Evolutionary conservation across 2,888 invertebrate species (phyloP), one percentile per base, ranked within the genome.

Genomic region (Cerastis rubricosa): DNA sequence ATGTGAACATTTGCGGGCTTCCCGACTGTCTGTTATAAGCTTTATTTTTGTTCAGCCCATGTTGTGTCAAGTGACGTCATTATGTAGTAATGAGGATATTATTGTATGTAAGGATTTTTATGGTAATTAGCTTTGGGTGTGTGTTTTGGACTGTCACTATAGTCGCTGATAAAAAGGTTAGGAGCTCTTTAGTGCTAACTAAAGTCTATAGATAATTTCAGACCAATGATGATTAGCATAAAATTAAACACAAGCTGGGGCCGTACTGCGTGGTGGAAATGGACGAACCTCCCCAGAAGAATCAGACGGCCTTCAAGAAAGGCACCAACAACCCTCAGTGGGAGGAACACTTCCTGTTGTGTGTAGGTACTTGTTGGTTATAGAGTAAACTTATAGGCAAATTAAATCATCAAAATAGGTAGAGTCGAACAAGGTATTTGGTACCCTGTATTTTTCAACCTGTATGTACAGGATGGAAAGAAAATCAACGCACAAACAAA

Each of bases 331-430:
- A 97, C 87, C 99, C 99, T 0, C 97, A 98, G 91, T 99, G 99
- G 99, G 99, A 99, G 92, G 99, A 99, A 96, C 99, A 99, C 92
- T 99, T 99, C 96, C 97, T 99, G 85, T 99, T 99, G 99, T 99
- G 96, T n/a, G n/a, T n/a, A n/a, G 98, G 98, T 69, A 40, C 12
- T 19, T 1, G 3, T 17, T 0, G 6, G 14, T 40, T 35, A 29
- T 1, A 14, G 7, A 25, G 57, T 25, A n/a, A 54, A n/a, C 54
- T 0, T 1, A 54, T 1, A 12, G 1, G 5, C 12, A 8, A 14
- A 59, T 17, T 0, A 17, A 59, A 59, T 17, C n/a, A n/a, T n/a
- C 54, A 14, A 22, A 9, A 29, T 65, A 40, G n/a, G n/a, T n/a
- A n/a, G n/a, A n/a, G 35, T 66, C 17, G 29, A 29, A 59, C 59